These are phyloP conservation scores for Odobenus rosmarus DNA, from an alignment of 2,113 vertebrate species.

Conservation along the genomic window DNA sequence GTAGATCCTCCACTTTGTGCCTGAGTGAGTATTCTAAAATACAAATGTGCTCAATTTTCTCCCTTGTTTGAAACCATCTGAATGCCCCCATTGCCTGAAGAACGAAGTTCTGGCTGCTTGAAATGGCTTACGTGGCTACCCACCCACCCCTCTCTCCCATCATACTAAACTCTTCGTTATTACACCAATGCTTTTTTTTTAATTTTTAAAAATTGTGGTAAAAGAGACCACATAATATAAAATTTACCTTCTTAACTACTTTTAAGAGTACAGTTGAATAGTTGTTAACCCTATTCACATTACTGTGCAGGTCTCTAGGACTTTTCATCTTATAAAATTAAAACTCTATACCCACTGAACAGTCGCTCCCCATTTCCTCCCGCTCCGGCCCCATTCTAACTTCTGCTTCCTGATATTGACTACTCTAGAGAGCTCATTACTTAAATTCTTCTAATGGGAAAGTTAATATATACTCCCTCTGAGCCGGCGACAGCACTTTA, in stretches of 20 bases:
- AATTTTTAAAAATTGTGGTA: neutral
- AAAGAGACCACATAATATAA: neutral
- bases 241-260: neutral
- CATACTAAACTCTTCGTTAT: neutral
- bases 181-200: neutral
- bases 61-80: neutral
- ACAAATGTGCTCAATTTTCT: neutral
- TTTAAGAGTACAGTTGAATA: neutral
- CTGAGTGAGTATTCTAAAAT: neutral
- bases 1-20: neutral
- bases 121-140: neutral
- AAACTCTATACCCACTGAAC: neutral
- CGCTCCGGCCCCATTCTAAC: neutral
- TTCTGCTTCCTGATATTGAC: neutral
- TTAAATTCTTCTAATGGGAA: neutral
- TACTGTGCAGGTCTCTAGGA: neutral
- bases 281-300: neutral
- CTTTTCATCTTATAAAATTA: neutral
- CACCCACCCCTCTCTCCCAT: neutral
- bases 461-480: neutral
- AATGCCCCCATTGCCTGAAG: neutral
- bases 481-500: neutral
- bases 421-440: neutral
- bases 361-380: neutral
- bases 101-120: neutral